A percentile compares a stretch with the other conserved stretches of the same genome.
These are phyloP conservation scores for Tokudaia muenninki DNA, from an alignment of 2,797 vertebrate species.

Conservation along the genomic window DNA sequence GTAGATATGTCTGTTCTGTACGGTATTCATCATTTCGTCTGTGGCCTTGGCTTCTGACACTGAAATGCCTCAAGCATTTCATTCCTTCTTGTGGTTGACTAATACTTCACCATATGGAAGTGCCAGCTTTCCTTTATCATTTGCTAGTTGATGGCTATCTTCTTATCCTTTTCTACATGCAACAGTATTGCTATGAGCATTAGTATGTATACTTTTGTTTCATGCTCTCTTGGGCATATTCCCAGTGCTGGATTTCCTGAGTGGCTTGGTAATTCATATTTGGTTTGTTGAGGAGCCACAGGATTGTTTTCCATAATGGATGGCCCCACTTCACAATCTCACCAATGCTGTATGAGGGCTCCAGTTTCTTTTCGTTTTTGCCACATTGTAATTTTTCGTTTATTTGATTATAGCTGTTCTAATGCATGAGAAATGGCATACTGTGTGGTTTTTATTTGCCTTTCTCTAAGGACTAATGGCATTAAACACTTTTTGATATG, in stretches of 20 bases:
- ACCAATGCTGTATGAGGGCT: background rate
- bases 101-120: background rate
- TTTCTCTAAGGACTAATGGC: constrained; percentile 9
- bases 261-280: background rate
- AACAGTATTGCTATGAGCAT: background rate
- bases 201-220: background rate
- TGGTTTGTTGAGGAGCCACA: background rate
- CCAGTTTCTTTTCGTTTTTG: constrained; percentile 20
- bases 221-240: background rate
- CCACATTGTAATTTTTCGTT: constrained; percentile 30
- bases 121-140: background rate
- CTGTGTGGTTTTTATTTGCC: constrained; percentile 22
- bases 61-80: background rate
- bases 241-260: background rate
- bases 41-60: background rate
- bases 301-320: background rate
- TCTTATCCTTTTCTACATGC: background rate
- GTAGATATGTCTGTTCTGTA: background rate
- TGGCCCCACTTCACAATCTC: background rate
- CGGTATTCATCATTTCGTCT: background rate
- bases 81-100: background rate
- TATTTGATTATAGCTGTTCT: constrained; percentile 51
- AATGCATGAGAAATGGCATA: background rate
- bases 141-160: background rate
- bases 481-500: background rate